Base-by-base conservation (phyloP, 2,113 vertebrate species). In the Halcyon malimbica region DNA sequence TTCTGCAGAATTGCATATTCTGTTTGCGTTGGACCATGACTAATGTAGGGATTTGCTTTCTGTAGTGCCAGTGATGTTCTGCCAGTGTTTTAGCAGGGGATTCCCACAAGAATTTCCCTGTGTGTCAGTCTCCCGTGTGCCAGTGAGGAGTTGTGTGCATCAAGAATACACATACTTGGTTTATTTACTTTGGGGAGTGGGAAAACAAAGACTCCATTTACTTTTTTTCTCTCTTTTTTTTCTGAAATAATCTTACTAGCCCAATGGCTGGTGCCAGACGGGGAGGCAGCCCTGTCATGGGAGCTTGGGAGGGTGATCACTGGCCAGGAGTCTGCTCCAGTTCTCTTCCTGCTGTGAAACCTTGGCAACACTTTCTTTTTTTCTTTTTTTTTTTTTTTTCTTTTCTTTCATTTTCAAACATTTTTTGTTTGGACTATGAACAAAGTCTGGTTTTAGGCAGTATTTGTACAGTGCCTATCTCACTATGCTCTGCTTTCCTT, bases 61-160 rank as follows among this genome's bases (percentile, higher is more conserved):
- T 91, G 37, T 54, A 73, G 56, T 1, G 2, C 53, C 68, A 91
- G 65, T 37, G 65, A 73, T 92, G 33, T 90, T 84, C 53, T 93
- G 73, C 62, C 76, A 90, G 44, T 67, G 35, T 39, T 91, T 59
- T 75, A 87, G 76, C 37, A 56, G 88, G 86, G 83, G 77, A 70
- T 86, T 94, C 94, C 92, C 76, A 42, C 41, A 81, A 51, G 73
- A 94, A 90, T 89, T 96, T 56, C 60, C 60, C 51, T 42, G 31
- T 57, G 54, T 57, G 39, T 28, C 17, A 54, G 29, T 60, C 17
- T 77, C 28, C 74, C 3, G 0, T 41, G 64, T 90, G 90, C 68
- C 74, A 59, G 79, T 2, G 25, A 83, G 70, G 79, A 93, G 37
- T 31, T 69, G 26, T 28, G 54, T 89, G 70, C 63, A 17, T 31